Evolutionary conservation across 2,113 vertebrate species (phyloP).

Genomic region (Lampris megalopsis): DNA sequence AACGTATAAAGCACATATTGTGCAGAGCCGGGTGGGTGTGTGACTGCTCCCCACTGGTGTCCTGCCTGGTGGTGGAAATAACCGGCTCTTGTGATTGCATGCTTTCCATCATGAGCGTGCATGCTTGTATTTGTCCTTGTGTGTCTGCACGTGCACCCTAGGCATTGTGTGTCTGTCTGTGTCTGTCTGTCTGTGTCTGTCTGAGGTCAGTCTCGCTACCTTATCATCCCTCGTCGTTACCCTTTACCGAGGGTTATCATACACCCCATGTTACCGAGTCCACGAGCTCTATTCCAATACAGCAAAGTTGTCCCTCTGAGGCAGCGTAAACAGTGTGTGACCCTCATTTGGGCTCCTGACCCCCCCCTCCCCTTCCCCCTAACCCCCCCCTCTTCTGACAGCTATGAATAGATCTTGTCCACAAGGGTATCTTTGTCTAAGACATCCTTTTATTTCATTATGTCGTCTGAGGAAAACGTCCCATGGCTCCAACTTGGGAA

Average conservation of each 20-base stretch:
- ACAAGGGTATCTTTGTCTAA: conserved; percentile 61
- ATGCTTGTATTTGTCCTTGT: neutral
- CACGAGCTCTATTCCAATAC: conserved; percentile 36
- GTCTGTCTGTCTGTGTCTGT: conserved; percentile 28
- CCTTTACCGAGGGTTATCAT: conserved; percentile 62
- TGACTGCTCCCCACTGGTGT: conserved; percentile 51
- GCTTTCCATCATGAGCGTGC: conserved; percentile 46
- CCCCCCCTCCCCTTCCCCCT: conserved; percentile 39
- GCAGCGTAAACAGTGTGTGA: conserved; percentile 64
- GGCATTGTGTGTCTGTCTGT: neutral
- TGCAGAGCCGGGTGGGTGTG: neutral
- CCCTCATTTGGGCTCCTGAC: conserved; percentile 14
- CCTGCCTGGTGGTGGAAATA: conserved; percentile 35
- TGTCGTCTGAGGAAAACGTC: conserved; percentile 11
- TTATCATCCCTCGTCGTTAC: conserved; percentile 42
- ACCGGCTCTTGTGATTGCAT: conserved; percentile 30
- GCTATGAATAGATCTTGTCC: conserved; percentile 61
- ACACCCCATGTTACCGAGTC: conserved; percentile 10
- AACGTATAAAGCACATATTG: too few species aligned
- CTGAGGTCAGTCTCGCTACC: conserved; percentile 12
- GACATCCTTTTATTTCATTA: conserved; percentile 57
- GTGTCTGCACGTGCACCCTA: neutral
- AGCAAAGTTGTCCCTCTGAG: conserved; percentile 66
- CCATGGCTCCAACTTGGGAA: conserved; percentile 10
- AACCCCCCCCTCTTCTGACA: conserved; percentile 22